phyloP scores from a whole-genome alignment of 2,113 vertebrate species.

The Sialia sialis region DNA sequence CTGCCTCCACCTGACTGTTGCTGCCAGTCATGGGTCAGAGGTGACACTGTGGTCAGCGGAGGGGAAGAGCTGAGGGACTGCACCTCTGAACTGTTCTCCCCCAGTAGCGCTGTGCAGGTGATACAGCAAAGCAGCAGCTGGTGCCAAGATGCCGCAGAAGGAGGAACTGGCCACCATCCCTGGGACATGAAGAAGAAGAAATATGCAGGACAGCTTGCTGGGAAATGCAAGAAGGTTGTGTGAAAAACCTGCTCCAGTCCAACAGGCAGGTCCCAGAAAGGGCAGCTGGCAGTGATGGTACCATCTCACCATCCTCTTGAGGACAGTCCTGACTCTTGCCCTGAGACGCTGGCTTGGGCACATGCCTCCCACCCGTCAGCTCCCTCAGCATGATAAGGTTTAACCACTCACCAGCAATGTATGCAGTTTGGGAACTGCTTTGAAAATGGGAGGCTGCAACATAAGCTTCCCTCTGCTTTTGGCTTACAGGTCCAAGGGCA shows the following conservation, averaged over 20 bases:
- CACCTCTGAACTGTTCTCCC: fast-evolving
- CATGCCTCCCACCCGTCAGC: fast-evolving
- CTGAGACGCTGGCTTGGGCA: background rate
- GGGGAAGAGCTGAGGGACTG: background rate
- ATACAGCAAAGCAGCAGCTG: fast-evolving
- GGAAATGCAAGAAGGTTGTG: background rate
- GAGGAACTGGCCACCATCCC: fast-evolving
- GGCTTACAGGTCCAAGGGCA: background rate
- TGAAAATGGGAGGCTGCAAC: background rate
- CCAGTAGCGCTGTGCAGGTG: fast-evolving
- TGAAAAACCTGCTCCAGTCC: fast-evolving
- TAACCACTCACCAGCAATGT: fast-evolving
- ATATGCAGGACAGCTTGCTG: background rate
- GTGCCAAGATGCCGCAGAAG: background rate
- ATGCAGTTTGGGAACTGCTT: background rate
- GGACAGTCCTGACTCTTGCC: background rate
- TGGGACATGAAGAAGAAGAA: background rate
- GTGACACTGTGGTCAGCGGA: background rate
- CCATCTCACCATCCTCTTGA: background rate
- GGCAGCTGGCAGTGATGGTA: background rate
- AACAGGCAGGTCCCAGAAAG: background rate
- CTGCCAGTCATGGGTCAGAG: conserved; percentile 14
- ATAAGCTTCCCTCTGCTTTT: background rate
- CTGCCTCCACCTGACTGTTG: background rate
- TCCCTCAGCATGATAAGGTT: fast-evolving